Percentiles rank a stretch among this genome's conserved stretches.
These are phyloP conservation scores for Xiphorhynchus erythropygius DNA, from an alignment of 2,797 vertebrate species.

Conservation along the genomic window DNA sequence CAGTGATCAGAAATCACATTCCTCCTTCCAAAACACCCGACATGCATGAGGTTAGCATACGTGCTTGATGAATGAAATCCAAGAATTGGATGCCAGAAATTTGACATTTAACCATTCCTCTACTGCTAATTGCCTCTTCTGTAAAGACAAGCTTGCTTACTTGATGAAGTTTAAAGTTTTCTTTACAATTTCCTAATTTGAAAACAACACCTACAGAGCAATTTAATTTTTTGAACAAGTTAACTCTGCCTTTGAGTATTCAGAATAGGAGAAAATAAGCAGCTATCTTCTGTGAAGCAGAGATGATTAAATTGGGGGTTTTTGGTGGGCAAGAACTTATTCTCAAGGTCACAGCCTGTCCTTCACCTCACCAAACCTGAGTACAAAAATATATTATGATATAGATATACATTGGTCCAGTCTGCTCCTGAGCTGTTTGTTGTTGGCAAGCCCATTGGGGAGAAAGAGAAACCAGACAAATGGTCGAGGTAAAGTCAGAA, in stretches of 20 bases:
- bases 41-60: background rate
- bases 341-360: background rate
- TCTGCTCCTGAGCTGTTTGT: background rate
- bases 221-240: background rate
- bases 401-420: rapidly evolving
- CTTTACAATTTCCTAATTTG: background rate
- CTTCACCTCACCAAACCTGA: background rate
- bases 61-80: background rate
- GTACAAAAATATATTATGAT: background rate
- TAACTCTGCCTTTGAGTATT: background rate
- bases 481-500: background rate
- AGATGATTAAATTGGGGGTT: background rate
- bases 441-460: rapidly evolving
- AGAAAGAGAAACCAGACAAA: background rate
- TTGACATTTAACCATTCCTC: background rate
- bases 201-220: background rate
- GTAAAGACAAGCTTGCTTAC: background rate
- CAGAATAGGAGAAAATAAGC: background rate
- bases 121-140: background rate
- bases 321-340: background rate
- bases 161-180: background rate
- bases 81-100: background rate
- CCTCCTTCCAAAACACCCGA: background rate
- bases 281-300: background rate
- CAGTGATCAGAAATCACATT: background rate